Conservation (phyloP, 37 sponge, comb jelly and placozoan genomes). For the Oopsacas minuta region DNA sequence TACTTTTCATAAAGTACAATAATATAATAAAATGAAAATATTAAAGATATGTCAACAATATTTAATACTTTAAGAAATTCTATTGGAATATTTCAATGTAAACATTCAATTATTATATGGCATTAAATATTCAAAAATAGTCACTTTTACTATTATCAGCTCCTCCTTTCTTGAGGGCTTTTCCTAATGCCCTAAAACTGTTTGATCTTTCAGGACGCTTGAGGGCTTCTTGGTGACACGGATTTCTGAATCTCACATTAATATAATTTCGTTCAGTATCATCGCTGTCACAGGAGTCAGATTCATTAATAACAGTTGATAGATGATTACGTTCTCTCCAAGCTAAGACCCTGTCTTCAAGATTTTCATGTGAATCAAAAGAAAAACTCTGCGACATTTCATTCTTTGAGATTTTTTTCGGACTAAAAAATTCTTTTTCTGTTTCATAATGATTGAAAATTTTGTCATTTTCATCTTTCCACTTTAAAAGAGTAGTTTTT, state of each 20-base stretch:
- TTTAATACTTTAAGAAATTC: too few species aligned
- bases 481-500: background rate
- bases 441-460: background rate
- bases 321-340: background rate
- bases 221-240: background rate
- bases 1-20: too few species aligned
- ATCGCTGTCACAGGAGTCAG: background rate
- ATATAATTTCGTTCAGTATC: background rate
- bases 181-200: background rate
- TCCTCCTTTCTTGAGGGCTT: background rate
- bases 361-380: background rate
- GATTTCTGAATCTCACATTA: background rate
- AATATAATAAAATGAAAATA: too few species aligned
- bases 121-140: background rate
- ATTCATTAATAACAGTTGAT: background rate
- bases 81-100: too few species aligned
- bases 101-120: too few species aligned
- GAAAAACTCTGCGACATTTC: background rate
- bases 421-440: background rate
- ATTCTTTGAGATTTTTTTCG: background rate
- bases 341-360: too few species aligned
- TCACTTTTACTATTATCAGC: background rate
- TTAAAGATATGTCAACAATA: too few species aligned
- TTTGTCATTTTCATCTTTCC: background rate
- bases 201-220: background rate